phyloP scores from a whole-genome alignment of 2,888 invertebrate species.

The Onchidella celtica region DNA sequence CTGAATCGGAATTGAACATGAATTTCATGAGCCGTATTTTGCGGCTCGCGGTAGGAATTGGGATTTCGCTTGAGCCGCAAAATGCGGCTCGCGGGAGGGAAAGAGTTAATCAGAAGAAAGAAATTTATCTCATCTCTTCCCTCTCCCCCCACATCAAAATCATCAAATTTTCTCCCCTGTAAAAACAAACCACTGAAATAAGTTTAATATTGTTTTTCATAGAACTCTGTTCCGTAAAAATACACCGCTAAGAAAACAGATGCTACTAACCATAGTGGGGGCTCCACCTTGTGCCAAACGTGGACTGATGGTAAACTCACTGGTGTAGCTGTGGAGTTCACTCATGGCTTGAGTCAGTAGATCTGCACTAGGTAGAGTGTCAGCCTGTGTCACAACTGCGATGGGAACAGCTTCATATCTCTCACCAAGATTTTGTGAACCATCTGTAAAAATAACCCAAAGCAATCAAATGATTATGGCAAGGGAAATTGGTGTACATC shows the following conservation, averaged over 20 bases:
- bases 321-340: conserved; percentile 73
- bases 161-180: no score
- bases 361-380: conserved; percentile 73
- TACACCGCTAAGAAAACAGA: neutral
- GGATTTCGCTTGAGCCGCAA: no score
- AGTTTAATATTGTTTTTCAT: no score
- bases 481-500: neutral
- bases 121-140: no score
- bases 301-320: conserved; percentile 28
- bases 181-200: no score
- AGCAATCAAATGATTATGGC: neutral
- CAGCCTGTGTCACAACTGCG: conserved; percentile 47
- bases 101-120: no score
- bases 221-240: neutral
- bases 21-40: no score
- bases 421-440: conserved; percentile 26
- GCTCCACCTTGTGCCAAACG: conserved; percentile 20
- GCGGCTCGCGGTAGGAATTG: no score
- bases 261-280: conserved; percentile 20
- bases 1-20: no score
- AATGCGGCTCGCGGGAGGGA: no score
- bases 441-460: conserved; percentile 21
- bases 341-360: conserved; percentile 81
- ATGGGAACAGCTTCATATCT: conserved; percentile 52
- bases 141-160: no score